Conservation (phyloP, 2,797 vertebrate genomes). For the Melanotaenia boesemani region DNA sequence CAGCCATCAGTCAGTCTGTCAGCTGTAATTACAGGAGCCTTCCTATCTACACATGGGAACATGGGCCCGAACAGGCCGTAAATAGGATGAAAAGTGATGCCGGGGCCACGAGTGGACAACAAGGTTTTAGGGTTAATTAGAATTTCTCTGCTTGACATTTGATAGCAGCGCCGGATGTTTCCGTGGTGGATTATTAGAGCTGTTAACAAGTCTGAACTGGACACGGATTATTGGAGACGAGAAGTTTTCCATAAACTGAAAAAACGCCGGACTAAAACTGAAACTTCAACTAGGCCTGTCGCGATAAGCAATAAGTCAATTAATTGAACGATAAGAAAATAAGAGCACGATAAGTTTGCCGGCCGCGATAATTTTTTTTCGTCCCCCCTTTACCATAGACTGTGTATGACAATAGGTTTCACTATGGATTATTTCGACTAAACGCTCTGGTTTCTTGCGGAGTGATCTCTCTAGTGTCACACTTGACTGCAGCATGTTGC, state of each 20-base stretch:
- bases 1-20: conserved; percentile 52
- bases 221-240: not conserved
- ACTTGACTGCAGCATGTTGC: no score
- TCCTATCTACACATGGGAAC: conserved; percentile 18
- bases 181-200: not conserved
- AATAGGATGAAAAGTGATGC: conserved; percentile 47
- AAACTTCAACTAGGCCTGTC: no score
- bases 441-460: no score
- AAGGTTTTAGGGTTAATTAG: conserved; percentile 56
- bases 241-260: not conserved
- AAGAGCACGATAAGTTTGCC: no score
- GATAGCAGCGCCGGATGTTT: conserved; percentile 9
- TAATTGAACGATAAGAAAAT: no score
- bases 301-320: no score
- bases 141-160: conserved; percentile 45
- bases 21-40: conserved; percentile 43
- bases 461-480: no score
- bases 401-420: no score
- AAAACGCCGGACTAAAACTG: no score
- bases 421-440: no score
- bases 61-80: not conserved
- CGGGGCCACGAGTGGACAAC: conserved; percentile 19
- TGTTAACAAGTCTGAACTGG: conserved; percentile 17
- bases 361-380: no score
- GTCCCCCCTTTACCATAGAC: no score